Evolutionary conservation across 2,797 vertebrate species (phyloP).

Genomic region (Melanotaenia nigrans): DNA sequence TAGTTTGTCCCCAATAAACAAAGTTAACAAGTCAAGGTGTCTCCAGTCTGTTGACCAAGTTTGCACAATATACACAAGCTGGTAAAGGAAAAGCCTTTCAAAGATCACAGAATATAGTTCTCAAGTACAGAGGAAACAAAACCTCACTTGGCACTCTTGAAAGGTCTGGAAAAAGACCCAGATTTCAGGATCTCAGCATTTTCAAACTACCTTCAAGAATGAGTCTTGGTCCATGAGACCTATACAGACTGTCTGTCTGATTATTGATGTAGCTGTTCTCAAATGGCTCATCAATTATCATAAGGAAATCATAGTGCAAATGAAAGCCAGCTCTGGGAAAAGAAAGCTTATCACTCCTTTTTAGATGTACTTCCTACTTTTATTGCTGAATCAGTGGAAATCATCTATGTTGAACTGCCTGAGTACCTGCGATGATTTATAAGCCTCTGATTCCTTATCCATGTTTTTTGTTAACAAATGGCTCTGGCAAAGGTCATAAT

Average conservation of each 20-base stretch:
- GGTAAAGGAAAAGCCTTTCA: not conserved
- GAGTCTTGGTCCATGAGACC: no score
- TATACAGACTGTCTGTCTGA: not conserved
- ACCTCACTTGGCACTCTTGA: not conserved
- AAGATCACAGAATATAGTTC: not conserved
- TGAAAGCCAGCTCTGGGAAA: not conserved
- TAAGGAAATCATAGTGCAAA: not conserved
- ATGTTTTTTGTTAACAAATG: not conserved
- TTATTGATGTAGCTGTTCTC: not conserved
- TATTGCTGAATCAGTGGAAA: not conserved
- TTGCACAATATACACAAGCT: not conserved
- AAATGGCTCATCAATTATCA: not conserved
- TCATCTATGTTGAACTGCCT: no score
- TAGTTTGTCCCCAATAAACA: not conserved
- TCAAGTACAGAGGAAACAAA: not conserved
- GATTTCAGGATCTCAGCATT: no score
- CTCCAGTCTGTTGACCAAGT: not conserved
- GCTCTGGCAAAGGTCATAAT: not conserved
- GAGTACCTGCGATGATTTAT: no score
- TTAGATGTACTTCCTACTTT: not conserved
- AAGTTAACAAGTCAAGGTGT: not conserved
- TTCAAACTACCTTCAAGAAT: no score
- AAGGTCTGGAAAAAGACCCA: not conserved
- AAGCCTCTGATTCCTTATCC: no score
- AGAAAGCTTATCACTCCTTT: not conserved